Conservation (phyloP, 2,888 invertebrate genomes). For the Zaprionus obscuricornis region DNA sequence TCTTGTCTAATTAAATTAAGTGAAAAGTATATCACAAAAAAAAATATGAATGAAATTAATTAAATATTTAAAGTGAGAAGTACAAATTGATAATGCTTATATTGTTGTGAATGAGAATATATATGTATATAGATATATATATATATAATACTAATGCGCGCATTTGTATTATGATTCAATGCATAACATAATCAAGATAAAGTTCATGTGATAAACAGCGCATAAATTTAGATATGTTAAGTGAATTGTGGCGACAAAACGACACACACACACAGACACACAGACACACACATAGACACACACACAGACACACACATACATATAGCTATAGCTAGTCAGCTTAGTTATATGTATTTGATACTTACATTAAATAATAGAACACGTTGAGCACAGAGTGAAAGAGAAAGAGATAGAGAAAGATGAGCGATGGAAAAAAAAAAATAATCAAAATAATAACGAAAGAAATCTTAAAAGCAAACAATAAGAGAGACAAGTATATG, state of each 20-base stretch:
- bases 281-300: background rate
- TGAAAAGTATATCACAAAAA: too few relatives aligned
- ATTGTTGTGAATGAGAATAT: too few relatives aligned
- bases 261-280: slow-evolving; percentile 26
- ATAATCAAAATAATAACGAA: slow-evolving; percentile 53
- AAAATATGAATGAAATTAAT: too few relatives aligned
- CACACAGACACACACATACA: slow-evolving; percentile 1
- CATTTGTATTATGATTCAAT: slow-evolving; percentile 29
- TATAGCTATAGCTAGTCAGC: background rate
- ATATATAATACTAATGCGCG: too few relatives aligned
- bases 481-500: too few relatives aligned
- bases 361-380: slow-evolving; percentile 59
- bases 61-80: too few relatives aligned
- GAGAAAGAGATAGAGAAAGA: too few relatives aligned
- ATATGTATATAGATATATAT: slow-evolving; percentile 3
- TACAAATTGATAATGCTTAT: too few relatives aligned
- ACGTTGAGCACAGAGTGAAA: slow-evolving; percentile 58
- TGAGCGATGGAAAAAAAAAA: slow-evolving; percentile 25
- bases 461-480: too few relatives aligned
- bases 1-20: too few relatives aligned
- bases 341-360: slow-evolving; percentile 17
- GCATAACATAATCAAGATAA: slow-evolving; percentile 69
- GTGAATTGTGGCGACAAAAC: slow-evolving; percentile 65
- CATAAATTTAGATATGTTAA: slow-evolving; percentile 74
- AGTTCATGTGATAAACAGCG: slow-evolving; percentile 76